A percentile compares a stretch with the other conserved stretches of the same genome.
Conservation (phyloP, 2,888 invertebrate genomes). For the Branchellion lobata region DNA sequence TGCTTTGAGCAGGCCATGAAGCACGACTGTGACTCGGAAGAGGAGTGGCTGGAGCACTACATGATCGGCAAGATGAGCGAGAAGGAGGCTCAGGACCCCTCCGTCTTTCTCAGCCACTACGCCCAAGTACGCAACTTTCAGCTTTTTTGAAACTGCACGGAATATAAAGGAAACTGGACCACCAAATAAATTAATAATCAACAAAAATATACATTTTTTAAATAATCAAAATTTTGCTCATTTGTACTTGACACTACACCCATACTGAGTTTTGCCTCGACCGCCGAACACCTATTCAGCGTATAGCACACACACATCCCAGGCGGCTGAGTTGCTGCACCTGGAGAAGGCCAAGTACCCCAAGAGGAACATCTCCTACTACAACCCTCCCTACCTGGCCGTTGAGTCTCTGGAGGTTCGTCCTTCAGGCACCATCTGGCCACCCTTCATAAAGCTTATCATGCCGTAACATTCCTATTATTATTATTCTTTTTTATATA, state of each 20-base stretch:
- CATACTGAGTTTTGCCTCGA: too few relatives aligned
- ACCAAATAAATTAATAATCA: too few relatives aligned
- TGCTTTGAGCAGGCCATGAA: slow-evolving; percentile 70
- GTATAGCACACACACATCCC: neutral
- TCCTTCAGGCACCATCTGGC: neutral
- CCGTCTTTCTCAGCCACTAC: slow-evolving; percentile 77
- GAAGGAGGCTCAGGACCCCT: slow-evolving; percentile 76
- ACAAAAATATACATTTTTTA: too few relatives aligned
- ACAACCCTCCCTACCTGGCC: slow-evolving; percentile 77
- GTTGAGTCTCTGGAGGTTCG: slow-evolving; percentile 81
- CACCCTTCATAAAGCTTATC: neutral
- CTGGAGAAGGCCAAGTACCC: slow-evolving; percentile 82
- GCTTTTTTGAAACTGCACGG: neutral
- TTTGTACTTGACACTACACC: too few relatives aligned
- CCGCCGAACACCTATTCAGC: too few relatives aligned
- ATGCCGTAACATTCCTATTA: neutral
- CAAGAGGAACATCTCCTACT: slow-evolving; percentile 76
- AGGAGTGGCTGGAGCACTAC: slow-evolving; percentile 87
- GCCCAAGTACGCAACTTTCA: slow-evolving; percentile 65
- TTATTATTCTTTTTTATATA: too few relatives aligned
- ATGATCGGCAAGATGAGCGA: slow-evolving; percentile 94
- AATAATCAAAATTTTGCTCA: too few relatives aligned
- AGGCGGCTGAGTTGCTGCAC: slow-evolving; percentile 76
- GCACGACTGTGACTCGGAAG: slow-evolving; percentile 68
- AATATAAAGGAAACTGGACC: too few relatives aligned